These are phyloP conservation scores for Oryzias curvinotus DNA, from an alignment of 2,113 vertebrate genomes.

Conservation along the genomic window DNA sequence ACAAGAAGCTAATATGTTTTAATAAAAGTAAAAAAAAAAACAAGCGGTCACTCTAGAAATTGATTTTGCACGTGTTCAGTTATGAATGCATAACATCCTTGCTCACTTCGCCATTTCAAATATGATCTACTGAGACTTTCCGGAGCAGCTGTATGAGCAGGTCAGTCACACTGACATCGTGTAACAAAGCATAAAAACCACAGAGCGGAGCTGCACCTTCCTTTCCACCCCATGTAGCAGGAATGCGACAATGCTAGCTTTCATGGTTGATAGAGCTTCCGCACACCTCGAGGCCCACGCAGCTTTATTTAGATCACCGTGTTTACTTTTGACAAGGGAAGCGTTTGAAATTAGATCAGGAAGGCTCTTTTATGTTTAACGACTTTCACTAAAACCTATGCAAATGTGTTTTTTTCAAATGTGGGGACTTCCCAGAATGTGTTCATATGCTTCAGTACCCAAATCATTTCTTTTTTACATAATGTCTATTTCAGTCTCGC, in stretches of 20 bases:
- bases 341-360: slow-evolving; percentile 11
- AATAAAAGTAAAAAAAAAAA: too few species aligned
- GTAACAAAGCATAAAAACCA: slow-evolving; percentile 31
- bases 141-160: slow-evolving; percentile 28
- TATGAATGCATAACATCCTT: too few species aligned
- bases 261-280: slow-evolving; percentile 55
- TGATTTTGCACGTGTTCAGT: too few species aligned
- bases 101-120: neutral
- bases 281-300: slow-evolving; percentile 45
- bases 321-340: slow-evolving; percentile 39
- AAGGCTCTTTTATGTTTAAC: neutral
- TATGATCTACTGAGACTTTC: neutral
- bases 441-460: too few species aligned
- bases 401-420: too few species aligned
- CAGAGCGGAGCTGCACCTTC: slow-evolving; percentile 20
- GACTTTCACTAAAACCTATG: too few species aligned
- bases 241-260: slow-evolving; percentile 65
- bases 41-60: too few species aligned
- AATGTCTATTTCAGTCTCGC: too few species aligned
- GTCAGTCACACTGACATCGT: slow-evolving; percentile 7
- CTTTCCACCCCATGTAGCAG: slow-evolving; percentile 46
- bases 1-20: too few species aligned
- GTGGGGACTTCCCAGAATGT: too few species aligned
- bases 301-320: slow-evolving; percentile 63
- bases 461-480: too few species aligned